Percentiles rank a stretch among this genome's conserved stretches.
phyloP scores from a whole-genome alignment of 2,113 vertebrate species.

The Collichthys lucidus region DNA sequence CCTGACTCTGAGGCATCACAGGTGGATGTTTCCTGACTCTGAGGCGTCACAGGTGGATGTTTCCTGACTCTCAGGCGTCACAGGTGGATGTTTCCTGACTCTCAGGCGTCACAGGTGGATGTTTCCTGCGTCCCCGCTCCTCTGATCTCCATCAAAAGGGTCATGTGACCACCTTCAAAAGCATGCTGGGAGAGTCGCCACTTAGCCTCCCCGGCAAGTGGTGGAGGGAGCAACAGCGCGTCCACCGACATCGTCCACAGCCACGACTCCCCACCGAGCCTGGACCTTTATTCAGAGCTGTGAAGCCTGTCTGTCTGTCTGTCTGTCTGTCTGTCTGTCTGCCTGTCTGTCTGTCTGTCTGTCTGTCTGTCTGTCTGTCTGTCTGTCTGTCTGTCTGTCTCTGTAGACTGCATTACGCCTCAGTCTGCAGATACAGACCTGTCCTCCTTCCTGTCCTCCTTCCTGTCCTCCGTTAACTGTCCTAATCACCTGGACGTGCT shows the following conservation, averaged over 20 bases:
- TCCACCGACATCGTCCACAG: not conserved
- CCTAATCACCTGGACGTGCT: slow-evolving; percentile 23
- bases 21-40: too few relatives aligned
- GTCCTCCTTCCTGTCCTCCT: not conserved
- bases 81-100: too few relatives aligned
- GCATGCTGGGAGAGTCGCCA: slow-evolving; percentile 13
- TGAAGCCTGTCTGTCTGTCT: not conserved
- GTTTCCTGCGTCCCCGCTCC: not conserved
- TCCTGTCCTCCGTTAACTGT: not conserved
- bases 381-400: too few relatives aligned
- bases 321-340: not conserved
- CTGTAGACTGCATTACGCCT: not conserved
- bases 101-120: not conserved
- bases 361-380: too few relatives aligned
- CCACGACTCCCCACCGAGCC: not conserved
- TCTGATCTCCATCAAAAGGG: slow-evolving; percentile 14
- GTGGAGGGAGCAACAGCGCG: not conserved
- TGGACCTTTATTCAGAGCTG: not conserved
- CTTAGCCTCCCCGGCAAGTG: not conserved
- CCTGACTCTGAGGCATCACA: too few relatives aligned
- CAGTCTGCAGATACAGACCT: not conserved
- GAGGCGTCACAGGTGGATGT: too few relatives aligned
- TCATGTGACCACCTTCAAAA: slow-evolving; percentile 17
- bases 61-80: too few relatives aligned
- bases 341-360: not conserved